Conservation (phyloP, 1,140 invertebrate species). For the Anoplophora glabripennis region DNA sequence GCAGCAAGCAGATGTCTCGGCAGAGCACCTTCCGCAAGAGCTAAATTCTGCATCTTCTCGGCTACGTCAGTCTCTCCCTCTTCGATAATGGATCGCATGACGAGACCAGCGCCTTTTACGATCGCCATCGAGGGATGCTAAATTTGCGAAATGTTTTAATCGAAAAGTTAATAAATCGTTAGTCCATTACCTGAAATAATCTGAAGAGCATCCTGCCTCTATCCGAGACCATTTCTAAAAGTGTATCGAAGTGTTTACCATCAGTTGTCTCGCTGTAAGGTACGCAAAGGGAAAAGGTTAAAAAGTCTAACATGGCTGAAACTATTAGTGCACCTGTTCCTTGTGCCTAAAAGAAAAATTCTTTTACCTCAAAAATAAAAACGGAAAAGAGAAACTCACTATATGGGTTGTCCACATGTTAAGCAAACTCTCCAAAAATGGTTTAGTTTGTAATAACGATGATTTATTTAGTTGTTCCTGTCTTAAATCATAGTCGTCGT, state of each 20-base stretch:
- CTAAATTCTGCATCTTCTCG: constrained; percentile 91
- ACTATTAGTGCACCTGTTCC: constrained; percentile 78
- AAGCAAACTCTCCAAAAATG: constrained; percentile 89
- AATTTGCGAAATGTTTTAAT: constrained; percentile 20
- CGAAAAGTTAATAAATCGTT: too few species aligned
- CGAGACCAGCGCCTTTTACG: constrained; percentile 95
- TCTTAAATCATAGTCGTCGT: constrained; percentile 89
- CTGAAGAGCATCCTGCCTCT: constrained; percentile 89
- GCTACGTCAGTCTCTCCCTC: constrained; percentile 91
- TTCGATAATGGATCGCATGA: constrained; percentile 97
- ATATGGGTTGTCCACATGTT: constrained; percentile 96
- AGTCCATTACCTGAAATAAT: constrained; percentile 76
- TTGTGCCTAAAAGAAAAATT: constrained; percentile 60
- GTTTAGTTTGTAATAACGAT: constrained; percentile 86
- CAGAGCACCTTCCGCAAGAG: constrained; percentile 94
- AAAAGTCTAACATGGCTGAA: constrained; percentile 96
- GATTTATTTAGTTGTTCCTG: constrained; percentile 98
- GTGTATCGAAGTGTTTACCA: constrained; percentile 92
- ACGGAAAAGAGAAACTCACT: constrained; percentile 64
- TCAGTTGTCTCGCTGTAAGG: constrained; percentile 99
- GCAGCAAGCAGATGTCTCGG: constrained; percentile 90
- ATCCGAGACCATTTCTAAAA: constrained; percentile 90
- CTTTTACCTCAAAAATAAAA: not conserved
- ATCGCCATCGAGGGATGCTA: constrained; percentile 95
- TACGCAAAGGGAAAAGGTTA: constrained; percentile 97